A percentile compares a stretch with the other conserved stretches of the same genome.
Conservation (phyloP, 2,113 vertebrate genomes). For the Morone saxatilis region DNA sequence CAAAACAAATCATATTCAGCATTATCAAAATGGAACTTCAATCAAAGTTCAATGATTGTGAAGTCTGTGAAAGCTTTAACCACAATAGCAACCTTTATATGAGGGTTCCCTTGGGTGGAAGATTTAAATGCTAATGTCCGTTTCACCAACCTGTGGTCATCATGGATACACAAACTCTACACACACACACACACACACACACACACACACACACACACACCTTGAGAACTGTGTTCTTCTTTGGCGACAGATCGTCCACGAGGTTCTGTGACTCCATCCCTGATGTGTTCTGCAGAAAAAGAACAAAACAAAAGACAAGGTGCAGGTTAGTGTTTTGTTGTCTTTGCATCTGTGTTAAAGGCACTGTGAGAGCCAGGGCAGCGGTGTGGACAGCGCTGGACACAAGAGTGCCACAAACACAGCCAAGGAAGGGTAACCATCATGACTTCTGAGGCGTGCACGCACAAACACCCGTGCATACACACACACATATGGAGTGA, state of each 20-base stretch:
- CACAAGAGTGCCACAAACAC: constrained; percentile 71
- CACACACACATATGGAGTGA: constrained; percentile 56
- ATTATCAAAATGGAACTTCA: neutral
- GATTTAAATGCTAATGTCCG: neutral
- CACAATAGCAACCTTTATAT: neutral
- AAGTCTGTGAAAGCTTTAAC: neutral
- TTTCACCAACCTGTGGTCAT: neutral
- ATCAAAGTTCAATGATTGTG: neutral
- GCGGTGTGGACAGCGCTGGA: constrained; percentile 57
- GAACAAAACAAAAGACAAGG: constrained; percentile 56
- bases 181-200: too few relatives aligned
- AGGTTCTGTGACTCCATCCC: constrained; percentile 97
- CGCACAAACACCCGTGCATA: constrained; percentile 59
- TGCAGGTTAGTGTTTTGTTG: constrained; percentile 37
- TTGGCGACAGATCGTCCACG: constrained; percentile 94
- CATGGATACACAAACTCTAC: neutral
- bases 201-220: constrained; percentile 83
- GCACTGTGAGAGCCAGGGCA: constrained; percentile 56
- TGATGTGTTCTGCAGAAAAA: constrained; percentile 89
- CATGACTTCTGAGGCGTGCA: constrained; percentile 65
- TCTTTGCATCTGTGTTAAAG: constrained; percentile 29
- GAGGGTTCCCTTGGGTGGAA: neutral
- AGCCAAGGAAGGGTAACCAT: constrained; percentile 69
- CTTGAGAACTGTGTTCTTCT: constrained; percentile 97
- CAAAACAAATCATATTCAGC: neutral